Base-by-base conservation (phyloP, 2,797 vertebrate species). In the Merluccius polli region DNA sequence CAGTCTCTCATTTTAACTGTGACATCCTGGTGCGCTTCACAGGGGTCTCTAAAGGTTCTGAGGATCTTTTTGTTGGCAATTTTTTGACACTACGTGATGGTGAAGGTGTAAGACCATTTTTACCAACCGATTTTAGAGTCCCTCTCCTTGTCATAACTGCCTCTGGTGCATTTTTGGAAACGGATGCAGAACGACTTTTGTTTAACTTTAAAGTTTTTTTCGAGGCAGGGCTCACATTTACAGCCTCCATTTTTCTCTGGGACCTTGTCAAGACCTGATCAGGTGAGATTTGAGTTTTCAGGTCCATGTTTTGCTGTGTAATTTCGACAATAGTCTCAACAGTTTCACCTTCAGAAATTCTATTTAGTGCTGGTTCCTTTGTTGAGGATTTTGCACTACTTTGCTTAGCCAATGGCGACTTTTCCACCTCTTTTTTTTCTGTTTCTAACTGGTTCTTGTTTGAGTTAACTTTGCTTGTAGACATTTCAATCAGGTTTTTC, bases 181-280 rank as follows among this genome's bases (percentile, higher is more conserved):
- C 48, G 2, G 83, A 38, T 83, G 91, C 93, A 1, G 83, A 84
- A 10, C 75, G 78, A 0, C 73, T 70, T 52, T 65, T 67, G 8
- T 16, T 10, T 1, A 84, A 41, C 81, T 92, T 92, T 15, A 24
- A 27, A 2, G 76, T 65, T 71, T 81, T 90, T 79, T 92, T 93
- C 35, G 78, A 80, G 67, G 80, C 65, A 18, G 87, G 85, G 73
- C 80, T 87, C 24, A 70, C 80, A 0, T 71, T 83, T 31, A 78
- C 77, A 0, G 80, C 81, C 79, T 94, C 93, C 33, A 92, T 90
- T 83, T 93, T 95, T 71, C 89, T 93, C 87, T 94, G 94, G 70
- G 94, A 94, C 74, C 94, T 89, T 1, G 94, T 95, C 24, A 94
- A 84, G 3, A 95, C 93, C 87, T 95, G 94, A 81, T 95, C 94